Conservation (phyloP, 2,113 vertebrate genomes). For the Telmatochromis sp. region DNA sequence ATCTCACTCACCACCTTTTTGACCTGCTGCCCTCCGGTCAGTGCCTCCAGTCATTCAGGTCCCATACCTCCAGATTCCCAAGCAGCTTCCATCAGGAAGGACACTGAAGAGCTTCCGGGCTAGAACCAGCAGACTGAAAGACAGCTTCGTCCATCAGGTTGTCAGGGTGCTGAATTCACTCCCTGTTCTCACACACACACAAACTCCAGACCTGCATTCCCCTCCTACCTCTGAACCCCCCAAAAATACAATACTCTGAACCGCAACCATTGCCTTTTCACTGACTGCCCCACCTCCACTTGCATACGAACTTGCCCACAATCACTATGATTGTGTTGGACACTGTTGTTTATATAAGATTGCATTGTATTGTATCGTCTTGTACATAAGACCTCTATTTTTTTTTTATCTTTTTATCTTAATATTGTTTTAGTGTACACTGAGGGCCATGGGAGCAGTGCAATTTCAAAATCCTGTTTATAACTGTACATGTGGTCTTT, state of each 20-base stretch:
- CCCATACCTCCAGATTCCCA: background rate
- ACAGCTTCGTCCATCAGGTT: background rate
- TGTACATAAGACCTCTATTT: background rate
- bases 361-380: background rate
- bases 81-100: background rate
- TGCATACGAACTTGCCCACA: background rate
- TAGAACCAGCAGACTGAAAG: background rate
- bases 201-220: background rate
- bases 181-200: background rate
- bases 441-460: background rate
- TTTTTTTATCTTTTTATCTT: background rate
- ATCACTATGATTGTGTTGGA: background rate
- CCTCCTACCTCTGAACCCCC: background rate
- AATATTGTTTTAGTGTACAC: background rate
- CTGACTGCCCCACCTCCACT: background rate
- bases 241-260: background rate
- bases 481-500: background rate
- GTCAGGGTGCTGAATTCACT: background rate
- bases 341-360: background rate
- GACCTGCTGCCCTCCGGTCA: background rate
- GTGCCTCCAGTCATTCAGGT: background rate
- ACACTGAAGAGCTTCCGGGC: background rate
- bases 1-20: background rate
- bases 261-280: background rate
- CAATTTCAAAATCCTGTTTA: background rate